Evolutionary conservation across 1,140 invertebrate genomes (phyloP).

Genomic region (Heliconius nattereri): DNA sequence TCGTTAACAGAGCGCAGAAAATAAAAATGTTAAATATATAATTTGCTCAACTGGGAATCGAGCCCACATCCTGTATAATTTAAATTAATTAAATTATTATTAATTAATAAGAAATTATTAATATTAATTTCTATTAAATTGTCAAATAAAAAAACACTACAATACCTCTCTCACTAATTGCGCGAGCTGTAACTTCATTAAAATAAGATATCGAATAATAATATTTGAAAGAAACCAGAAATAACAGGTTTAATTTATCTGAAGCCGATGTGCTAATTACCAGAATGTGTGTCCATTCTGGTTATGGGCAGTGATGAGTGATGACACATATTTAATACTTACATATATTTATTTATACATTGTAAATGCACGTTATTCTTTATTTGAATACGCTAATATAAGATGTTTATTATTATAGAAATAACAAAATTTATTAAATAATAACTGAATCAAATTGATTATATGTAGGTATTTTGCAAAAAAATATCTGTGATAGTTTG

Average conservation of each 20-base stretch:
- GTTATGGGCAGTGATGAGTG: conserved; percentile 19
- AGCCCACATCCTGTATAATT: too few species aligned
- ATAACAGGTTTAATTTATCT: conserved; percentile 18
- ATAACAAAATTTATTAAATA: too few species aligned
- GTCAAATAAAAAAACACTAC: neutral
- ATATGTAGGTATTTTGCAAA: too few species aligned
- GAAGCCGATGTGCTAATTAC: conserved; percentile 19
- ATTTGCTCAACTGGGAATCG: too few species aligned
- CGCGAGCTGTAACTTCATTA: neutral
- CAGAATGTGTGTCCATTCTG: conserved; percentile 19
- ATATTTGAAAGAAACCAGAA: conserved; percentile 18
- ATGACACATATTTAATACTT: neutral
- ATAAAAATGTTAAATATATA: too few species aligned
- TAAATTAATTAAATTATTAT: too few species aligned
- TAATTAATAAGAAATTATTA: too few species aligned
- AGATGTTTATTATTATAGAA: neutral
- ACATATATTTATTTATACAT: neutral
- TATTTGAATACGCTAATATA: neutral
- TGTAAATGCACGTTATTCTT: neutral
- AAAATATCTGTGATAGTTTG: too few species aligned
- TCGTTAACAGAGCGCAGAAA: too few species aligned
- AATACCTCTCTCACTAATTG: neutral
- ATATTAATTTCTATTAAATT: too few species aligned
- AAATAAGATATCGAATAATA: neutral
- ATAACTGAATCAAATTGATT: too few species aligned